These are phyloP conservation scores for Eupithecia insigniata DNA, from an alignment of 2,888 invertebrate species.

Conservation along the genomic window DNA sequence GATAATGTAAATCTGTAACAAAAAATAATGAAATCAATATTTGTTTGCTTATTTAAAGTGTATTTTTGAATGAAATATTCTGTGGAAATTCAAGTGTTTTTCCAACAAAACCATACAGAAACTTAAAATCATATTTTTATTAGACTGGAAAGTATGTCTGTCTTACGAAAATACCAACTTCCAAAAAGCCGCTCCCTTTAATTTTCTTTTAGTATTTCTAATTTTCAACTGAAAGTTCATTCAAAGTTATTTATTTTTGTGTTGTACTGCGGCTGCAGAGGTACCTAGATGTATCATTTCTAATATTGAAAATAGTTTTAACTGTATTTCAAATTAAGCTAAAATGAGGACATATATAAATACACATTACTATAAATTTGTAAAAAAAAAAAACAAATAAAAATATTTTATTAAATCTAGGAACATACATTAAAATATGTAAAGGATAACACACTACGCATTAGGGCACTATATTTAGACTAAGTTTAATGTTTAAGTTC, in stretches of 20 bases:
- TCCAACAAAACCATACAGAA: not conserved
- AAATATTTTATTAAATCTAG: no score
- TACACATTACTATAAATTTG: no score
- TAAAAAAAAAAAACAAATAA: not conserved
- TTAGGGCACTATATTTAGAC: no score
- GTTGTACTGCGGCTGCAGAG: not conserved
- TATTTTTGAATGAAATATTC: not conserved
- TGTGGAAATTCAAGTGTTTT: not conserved
- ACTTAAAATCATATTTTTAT: not conserved
- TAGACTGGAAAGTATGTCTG: not conserved
- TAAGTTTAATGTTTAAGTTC: no score
- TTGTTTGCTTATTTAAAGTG: not conserved
- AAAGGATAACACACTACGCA: no score
- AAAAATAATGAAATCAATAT: conserved; percentile 45
- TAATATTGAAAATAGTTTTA: not conserved
- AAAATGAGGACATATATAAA: no score
- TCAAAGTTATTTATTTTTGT: conserved; percentile 18
- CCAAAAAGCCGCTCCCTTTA: conserved; percentile 11
- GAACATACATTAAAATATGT: no score
- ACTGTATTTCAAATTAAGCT: no score
- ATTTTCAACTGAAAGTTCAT: conserved; percentile 13
- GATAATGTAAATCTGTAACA: conserved; percentile 87
- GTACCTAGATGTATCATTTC: not conserved
- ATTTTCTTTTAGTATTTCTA: conserved; percentile 15
- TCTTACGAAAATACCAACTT: conserved; percentile 21